These are phyloP conservation scores for Felis catus DNA, from an alignment of 2,113 vertebrate species.

Conservation along the genomic window DNA sequence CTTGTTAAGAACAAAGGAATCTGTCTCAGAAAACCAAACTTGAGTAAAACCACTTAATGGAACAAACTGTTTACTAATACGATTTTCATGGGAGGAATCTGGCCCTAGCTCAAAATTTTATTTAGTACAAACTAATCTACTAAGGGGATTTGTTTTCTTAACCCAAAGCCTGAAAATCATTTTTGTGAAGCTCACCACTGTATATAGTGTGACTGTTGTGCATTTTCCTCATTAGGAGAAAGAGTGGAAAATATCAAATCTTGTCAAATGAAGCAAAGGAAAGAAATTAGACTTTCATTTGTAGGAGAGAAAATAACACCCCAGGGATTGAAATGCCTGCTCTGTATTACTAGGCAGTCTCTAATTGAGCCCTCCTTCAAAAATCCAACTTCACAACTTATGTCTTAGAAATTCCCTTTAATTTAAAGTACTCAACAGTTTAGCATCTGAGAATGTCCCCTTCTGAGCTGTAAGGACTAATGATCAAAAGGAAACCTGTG, in stretches of 20 bases:
- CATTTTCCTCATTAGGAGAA: conserved; percentile 31
- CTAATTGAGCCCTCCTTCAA: conserved; percentile 60
- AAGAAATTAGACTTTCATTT: conserved; percentile 64
- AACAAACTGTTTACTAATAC: conserved; percentile 63
- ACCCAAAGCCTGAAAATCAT: conserved; percentile 38
- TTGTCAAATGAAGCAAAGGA: conserved; percentile 62
- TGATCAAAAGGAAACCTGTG: conserved; percentile 52
- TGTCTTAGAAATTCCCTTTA: conserved; percentile 53
- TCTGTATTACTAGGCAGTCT: conserved; percentile 32
- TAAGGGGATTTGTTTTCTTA: conserved; percentile 51
- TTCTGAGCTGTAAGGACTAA: conserved; percentile 56
- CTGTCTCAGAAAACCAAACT: conserved; percentile 27
- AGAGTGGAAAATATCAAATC: conserved; percentile 65
- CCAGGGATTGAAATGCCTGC: conserved; percentile 29
- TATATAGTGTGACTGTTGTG: neutral
- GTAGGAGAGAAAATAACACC: conserved; percentile 64
- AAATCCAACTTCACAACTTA: conserved; percentile 49
- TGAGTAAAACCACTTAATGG: conserved; percentile 58
- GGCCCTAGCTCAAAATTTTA: neutral
- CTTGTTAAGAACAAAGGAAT: conserved; percentile 58
- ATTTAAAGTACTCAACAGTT: conserved; percentile 57
- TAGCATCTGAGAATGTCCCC: conserved; percentile 57
- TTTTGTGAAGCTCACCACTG: conserved; percentile 10
- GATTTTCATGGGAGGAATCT: conserved; percentile 59
- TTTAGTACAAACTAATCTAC: conserved; percentile 37